Base-by-base conservation (phyloP, 2,113 vertebrate genomes). In the Apodemus sylvaticus region DNA sequence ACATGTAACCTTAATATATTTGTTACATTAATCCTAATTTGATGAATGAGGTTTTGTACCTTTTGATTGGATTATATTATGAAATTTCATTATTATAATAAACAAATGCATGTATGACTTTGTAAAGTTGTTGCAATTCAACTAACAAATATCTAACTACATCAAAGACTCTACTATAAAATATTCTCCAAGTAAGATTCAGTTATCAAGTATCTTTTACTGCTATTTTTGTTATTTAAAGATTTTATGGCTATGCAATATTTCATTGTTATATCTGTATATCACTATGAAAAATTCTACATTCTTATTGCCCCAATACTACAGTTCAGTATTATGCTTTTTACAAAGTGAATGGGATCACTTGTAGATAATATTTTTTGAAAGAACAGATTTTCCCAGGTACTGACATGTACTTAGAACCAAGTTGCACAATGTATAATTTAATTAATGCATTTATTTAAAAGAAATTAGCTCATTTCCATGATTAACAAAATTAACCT, bases 401-500 rank as follows among this genome's bases (percentile, higher is more conserved):
- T 39, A 79, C 11, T 90, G 19, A 53, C 64, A 92, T 26, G 9
- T 77, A 55, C 53, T 97, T 94, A 86, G 60, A 95, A 73, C 20
- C 19, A 89, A 73, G 91, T 86, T 94, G 31, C 19, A 85, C 58
- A 91, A 71, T 94, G 24, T 89, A 68, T 53, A 94, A 89, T 81
- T 89, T 73, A 94, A 39, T 87, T 12, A 39, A 94, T 83, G 93
- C 83, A 79, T 19, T 81, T 93, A 85, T 70, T 96, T 95, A 8
- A 66, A 97, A 94, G 20, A 88, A 89, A 90, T 45, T 66, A 76
- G 89, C 91, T 87, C 58, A 85, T 36, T 94, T 94, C 86, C 73
- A 60, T 96, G 42, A 10, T 96, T 91, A 97, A 95, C 89, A 39
- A 96, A 91, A 93, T 86, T 94, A 90, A 86, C 94, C 73, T 88